A percentile compares a stretch with the other conserved stretches of the same genome.
These are phyloP conservation scores for Plecotus auritus DNA, from an alignment of 2,113 vertebrate species.

Conservation along the genomic window DNA sequence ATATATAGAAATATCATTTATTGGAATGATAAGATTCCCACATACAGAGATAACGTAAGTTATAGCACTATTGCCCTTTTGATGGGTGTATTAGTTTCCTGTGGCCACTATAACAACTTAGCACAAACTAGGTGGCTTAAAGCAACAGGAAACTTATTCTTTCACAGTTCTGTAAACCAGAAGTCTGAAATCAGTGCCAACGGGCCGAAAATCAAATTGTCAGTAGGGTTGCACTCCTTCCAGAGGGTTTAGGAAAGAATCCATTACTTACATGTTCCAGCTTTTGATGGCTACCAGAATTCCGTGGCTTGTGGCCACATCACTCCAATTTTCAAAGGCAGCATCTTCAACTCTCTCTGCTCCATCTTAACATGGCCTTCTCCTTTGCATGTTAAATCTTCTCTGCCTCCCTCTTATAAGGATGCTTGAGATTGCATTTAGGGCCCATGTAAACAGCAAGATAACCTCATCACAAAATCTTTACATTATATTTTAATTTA, in stretches of 20 bases:
- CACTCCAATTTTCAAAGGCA: background rate
- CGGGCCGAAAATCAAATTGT: background rate
- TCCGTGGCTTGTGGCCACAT: background rate
- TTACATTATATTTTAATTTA: background rate
- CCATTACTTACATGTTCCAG: background rate
- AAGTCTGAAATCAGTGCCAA: background rate
- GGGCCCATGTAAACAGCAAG: background rate
- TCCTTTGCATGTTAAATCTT: background rate
- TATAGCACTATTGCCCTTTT: background rate
- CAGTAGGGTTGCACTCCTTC: rapidly evolving
- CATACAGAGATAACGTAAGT: background rate
- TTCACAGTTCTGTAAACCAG: background rate
- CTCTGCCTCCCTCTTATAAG: background rate
- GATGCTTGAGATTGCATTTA: background rate
- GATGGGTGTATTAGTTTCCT: background rate
- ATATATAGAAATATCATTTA: background rate
- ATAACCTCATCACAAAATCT: background rate
- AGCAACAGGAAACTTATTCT: background rate
- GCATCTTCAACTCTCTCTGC: background rate
- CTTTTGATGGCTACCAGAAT: background rate
- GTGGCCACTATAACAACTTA: background rate
- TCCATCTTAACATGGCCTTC: background rate
- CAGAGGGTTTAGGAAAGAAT: background rate
- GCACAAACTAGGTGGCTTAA: background rate
- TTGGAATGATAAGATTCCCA: background rate